Percentiles rank a stretch among this genome's conserved stretches.
phyloP scores from a whole-genome alignment of 2,888 invertebrate species.

The Blastobasis lacticolella region DNA sequence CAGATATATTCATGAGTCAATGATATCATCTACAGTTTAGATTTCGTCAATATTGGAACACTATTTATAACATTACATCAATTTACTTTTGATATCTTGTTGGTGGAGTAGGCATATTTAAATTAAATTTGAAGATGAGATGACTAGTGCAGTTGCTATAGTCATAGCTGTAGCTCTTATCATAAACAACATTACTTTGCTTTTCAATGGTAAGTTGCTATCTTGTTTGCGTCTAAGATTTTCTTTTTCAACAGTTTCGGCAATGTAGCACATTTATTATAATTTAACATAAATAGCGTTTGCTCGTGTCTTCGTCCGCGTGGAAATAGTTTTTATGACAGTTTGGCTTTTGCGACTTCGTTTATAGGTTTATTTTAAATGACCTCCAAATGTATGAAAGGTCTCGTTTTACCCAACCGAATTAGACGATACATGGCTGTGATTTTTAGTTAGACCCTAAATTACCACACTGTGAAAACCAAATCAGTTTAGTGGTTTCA shows the following conservation, averaged over 20 bases:
- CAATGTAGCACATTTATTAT: background rate
- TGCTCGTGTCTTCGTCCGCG: background rate
- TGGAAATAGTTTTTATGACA: background rate
- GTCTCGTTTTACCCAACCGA: no score
- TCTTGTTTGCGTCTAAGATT: background rate
- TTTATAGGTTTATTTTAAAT: background rate
- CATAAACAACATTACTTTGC: conserved; percentile 28
- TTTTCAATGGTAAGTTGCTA: conserved; percentile 25
- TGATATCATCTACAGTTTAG: no score
- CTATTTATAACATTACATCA: background rate
- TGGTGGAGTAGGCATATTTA: background rate
- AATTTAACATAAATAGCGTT: background rate
- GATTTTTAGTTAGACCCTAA: no score
- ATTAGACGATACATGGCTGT: no score
- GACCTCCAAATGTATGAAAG: background rate
- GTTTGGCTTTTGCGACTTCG: background rate
- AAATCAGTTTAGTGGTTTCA: no score
- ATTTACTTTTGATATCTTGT: background rate
- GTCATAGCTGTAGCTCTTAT: conserved; percentile 29
- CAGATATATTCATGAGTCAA: background rate
- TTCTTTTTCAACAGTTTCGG: background rate
- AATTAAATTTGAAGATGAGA: conserved; percentile 13
- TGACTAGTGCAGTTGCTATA: conserved; percentile 29
- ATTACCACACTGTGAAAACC: no score
- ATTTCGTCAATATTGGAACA: background rate